Base-by-base conservation (phyloP, 2,888 invertebrate genomes). In the Zelleria hepariella region DNA sequence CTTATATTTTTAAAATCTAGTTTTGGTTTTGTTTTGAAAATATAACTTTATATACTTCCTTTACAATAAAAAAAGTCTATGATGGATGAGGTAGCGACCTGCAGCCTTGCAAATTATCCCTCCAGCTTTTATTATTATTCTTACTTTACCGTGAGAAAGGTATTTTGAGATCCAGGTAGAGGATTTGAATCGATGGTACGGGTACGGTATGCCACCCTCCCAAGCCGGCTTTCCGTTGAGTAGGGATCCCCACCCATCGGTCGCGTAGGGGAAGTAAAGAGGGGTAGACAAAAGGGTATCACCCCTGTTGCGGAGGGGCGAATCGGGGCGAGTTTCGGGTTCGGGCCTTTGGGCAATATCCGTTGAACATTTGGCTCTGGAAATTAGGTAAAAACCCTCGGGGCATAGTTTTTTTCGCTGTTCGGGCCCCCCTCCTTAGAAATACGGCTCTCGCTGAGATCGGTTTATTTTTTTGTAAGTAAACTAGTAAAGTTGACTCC, bases 231-330 rank as follows among this genome's bases (percentile, higher is more conserved):
- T 47, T 4, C 32, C 24, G 53, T 67, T 70, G 75, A 77, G 84
- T 82, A 82, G 86, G 86, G 86, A 82, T 81, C 75, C 80, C 86
- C 86, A 81, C 86, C 85, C 85, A 78, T 80, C 75, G 27, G 10
- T 23, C 20, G 21, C 69, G 70, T 80, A 80, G 77, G 85, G 83
- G 82, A 81, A 77, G 80, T 77, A 51, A 57, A 57, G 49, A 75
- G 75, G 79, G 82, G 83, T 75, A 82, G 81, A 83, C 87, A 87
- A 86, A 58, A 86, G 86, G 86, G 87, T 85, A 85, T 81, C 83
- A 79, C 86, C 86, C 87, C 80, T 78, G 77, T 42, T 42, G 71
- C 83, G 72, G 78, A 86, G 86, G 86, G 86, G 85, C 80, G n/a
- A n/a, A n/a, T n/a, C n/a, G 86, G 86, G 86, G 85, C 32, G 32